Base-by-base conservation (phyloP, 2,113 vertebrate species). In the Acrocephalus arundinaceus region DNA sequence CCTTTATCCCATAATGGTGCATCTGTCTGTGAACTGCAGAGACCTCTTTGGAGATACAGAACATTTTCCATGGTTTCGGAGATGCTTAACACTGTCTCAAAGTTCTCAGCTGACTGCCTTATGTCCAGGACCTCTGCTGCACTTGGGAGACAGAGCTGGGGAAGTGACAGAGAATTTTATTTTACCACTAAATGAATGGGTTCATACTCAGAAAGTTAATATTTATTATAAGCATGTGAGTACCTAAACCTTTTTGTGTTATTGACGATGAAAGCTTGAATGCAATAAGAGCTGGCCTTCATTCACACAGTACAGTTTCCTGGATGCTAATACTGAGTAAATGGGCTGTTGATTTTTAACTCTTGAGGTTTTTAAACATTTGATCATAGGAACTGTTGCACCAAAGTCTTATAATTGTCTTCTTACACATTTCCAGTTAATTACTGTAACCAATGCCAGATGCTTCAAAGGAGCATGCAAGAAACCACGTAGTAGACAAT, bases 1-100 rank as follows among this genome's bases (percentile, higher is more conserved):
- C 14, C 58, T 58, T 79, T 55, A 11, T 77, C 20, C 18, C 0
- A 0, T 23, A 24, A 6, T 49, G 23, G 3, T 57, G 4, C 41
- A 2, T 55, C 18, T 39, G 45, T 46, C 28, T 65, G 3, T 75
- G 35, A 75, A 5, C 13, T 65, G 15, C 35, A 51, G 52, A 30
- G 43, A 11, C 5, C 13, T 21, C 28, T 27, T 4, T 0, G 58
- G 41, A 89, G 15, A 63, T 21, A 9, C 13, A 52, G 33, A 84
- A 58, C 5, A n/a, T 68, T n/a, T 74, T 62, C 48, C 7, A 3
- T 15, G 14, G 14, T 46, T 63, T 39, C 39, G 22, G 12, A 87
- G 15, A 28, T 79, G 12, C 31, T 66, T 75, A 49, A 23, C 12
- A 4, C 5, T 33, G 9, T 37, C 17, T 45, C 54, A 24, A 15